A percentile compares a stretch with the other conserved stretches of the same genome.
Conservation (phyloP, 1,140 invertebrate species). For the Drosophila pallidifrons region DNA sequence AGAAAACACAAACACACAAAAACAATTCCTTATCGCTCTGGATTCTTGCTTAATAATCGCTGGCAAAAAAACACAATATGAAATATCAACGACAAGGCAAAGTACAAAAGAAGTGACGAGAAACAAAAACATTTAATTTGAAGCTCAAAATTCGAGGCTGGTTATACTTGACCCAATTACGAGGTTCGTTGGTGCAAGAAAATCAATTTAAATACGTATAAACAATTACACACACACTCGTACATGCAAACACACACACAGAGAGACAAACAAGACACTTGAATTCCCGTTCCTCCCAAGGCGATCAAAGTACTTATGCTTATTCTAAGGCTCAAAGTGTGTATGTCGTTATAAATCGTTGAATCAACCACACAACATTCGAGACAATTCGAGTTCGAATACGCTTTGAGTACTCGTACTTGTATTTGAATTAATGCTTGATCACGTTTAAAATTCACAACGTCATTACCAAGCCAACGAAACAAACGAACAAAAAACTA, state of each 20-base stretch:
- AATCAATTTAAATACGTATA: conserved; percentile 25
- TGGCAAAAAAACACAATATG: background rate
- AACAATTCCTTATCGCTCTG: background rate
- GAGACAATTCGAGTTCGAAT: background rate
- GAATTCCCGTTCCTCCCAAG: background rate
- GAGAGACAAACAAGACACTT: conserved; percentile 2
- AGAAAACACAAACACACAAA: conserved; percentile 18
- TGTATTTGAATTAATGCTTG: background rate
- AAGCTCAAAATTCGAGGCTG: conserved; percentile 35
- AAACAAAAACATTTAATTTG: conserved; percentile 2
- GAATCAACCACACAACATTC: background rate
- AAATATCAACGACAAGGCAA: background rate
- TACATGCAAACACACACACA: background rate
- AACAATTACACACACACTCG: conserved; percentile 15
- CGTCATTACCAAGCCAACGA: conserved; percentile 34
- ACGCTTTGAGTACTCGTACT: background rate
- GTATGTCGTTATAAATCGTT: background rate
- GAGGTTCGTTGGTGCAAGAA: conserved; percentile 42
- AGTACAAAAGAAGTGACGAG: conserved; percentile 1
- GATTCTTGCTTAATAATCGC: background rate
- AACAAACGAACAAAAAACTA: no score
- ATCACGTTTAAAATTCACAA: conserved; percentile 67
- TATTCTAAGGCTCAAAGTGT: conserved; percentile 12
- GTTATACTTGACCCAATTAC: conserved; percentile 76
- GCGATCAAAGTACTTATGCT: conserved; percentile 19